These are phyloP conservation scores for Acanthosepion lycidas DNA, from an alignment of 2,888 invertebrate genomes.

Conservation along the genomic window DNA sequence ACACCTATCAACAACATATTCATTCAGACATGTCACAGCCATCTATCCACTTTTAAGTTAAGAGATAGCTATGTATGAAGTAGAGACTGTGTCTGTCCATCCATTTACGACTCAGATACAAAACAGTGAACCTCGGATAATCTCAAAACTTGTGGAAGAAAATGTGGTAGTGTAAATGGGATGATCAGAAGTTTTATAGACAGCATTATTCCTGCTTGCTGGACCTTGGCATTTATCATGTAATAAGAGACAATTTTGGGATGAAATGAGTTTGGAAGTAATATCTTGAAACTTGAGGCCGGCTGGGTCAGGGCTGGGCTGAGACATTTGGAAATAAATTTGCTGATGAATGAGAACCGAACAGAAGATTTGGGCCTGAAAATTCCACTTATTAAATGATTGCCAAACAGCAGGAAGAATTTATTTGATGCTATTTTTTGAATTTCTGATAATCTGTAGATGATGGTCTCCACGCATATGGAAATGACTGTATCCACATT, in stretches of 20 bases:
- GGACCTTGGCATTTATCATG: constrained; percentile 22
- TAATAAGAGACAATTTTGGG: constrained; percentile 33
- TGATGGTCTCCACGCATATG: neutral
- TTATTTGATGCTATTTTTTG: constrained; percentile 33
- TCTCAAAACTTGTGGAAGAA: constrained; percentile 8
- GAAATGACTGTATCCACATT: neutral
- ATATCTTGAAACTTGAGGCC: neutral
- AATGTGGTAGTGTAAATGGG: neutral
- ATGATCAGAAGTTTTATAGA: neutral
- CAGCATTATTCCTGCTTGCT: neutral
- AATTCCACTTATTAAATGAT: constrained; percentile 22
- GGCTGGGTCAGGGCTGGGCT: neutral
- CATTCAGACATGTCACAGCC: neutral
- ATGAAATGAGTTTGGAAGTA: neutral
- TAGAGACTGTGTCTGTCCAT: neutral
- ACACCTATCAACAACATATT: constrained; percentile 14
- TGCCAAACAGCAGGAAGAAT: neutral
- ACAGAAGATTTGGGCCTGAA: neutral
- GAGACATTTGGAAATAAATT: constrained; percentile 8
- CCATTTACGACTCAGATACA: neutral
- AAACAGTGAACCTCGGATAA: neutral
- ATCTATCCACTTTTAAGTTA: constrained; percentile 2
- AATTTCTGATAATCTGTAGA: neutral
- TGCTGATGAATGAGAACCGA: neutral
- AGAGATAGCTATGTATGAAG: neutral